Base-by-base conservation (phyloP, 1,140 invertebrate genomes). In the Muscidifurax raptorellus region DNA sequence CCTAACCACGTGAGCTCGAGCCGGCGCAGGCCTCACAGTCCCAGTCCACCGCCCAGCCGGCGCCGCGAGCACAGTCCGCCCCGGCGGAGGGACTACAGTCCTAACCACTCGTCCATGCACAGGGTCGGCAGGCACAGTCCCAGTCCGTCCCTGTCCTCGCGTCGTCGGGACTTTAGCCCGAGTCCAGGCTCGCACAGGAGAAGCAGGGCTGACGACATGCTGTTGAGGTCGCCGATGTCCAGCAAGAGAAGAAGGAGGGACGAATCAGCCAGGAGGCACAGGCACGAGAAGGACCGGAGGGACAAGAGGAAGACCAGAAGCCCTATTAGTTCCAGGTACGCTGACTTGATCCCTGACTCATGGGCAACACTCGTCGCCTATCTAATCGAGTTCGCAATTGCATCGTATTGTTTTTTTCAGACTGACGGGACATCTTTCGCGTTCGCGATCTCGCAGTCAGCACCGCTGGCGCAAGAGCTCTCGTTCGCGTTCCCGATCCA, bases 201-300 rank as follows among this genome's bases (percentile, higher is more conserved):
- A 22, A 89, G 91, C 69, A 77, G 88, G 3, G 90, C 88, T 1
- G 87, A 89, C 22, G 85, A 85, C 12, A 4, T 81, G 28, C 44
- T 85, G 0, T 6, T 82, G 5, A 67, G 79, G 25, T 81, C 84
- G 22, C 74, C 80, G 0, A 12, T 78, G 6, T 72, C 36, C 12
- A 90, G 90, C 7, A 91, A 92, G 0, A 88, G 86, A 27, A 93
- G 93, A 88, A 88, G 93, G 12, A 90, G 93, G 84, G 93, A 93
- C 6, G 93, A 93, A 10, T 87, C 89, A 0, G 90, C 91, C n/a
- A 89, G 93, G 44, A 91, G 94, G 85, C 93, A 94, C 52, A 91
- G 92, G 22, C 90, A 92, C 44, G 90, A 92, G 44, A 91, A 93
- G 87, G 90, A 92, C 52, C 88, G 94, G 86, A 87, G 92, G 79